phyloP scores from a whole-genome alignment of 2,113 vertebrate genomes.

The Colossoma macropomum region DNA sequence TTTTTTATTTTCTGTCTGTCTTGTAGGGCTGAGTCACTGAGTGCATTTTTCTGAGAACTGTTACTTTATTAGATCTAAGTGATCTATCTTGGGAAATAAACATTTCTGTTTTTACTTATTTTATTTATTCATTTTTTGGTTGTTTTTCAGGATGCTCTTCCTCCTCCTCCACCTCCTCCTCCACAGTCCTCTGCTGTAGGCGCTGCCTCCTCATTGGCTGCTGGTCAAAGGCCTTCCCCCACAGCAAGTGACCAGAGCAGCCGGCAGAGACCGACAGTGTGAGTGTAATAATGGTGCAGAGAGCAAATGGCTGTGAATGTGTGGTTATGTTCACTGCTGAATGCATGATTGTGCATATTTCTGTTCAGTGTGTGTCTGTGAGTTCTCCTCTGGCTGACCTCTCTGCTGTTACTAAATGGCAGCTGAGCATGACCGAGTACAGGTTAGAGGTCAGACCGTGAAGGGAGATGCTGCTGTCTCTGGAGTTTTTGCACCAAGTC shows the following conservation, averaged over 20 bases:
- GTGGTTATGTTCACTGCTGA: neutral
- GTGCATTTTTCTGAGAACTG: neutral
- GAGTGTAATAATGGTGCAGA: conserved; percentile 72
- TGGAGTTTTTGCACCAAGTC: conserved; percentile 41
- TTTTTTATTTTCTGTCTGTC: no score
- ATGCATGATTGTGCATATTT: neutral
- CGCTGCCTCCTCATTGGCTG: conserved; percentile 76
- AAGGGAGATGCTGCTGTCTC: conserved; percentile 55
- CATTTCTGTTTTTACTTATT: neutral
- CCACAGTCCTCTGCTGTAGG: conserved; percentile 83
- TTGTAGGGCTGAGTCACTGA: neutral
- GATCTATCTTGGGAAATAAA: neutral
- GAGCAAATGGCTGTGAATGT: conserved; percentile 26
- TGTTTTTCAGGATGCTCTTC: conserved; percentile 73
- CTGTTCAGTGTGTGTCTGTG: conserved; percentile 39
- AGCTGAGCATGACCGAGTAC: conserved; percentile 61
- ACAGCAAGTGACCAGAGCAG: conserved; percentile 84
- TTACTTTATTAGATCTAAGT: neutral
- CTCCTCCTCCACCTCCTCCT: conserved; percentile 87
- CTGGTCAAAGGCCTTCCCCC: conserved; percentile 81
- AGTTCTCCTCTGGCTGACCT: conserved; percentile 40
- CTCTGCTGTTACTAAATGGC: conserved; percentile 54
- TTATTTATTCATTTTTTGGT: conserved; percentile 45
- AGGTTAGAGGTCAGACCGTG: conserved; percentile 62
- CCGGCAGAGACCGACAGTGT: conserved; percentile 92